Percentiles rank a stretch among this genome's conserved stretches.
These are phyloP conservation scores for Geothlypis trichas DNA, from an alignment of 2,113 vertebrate genomes.

Conservation along the genomic window DNA sequence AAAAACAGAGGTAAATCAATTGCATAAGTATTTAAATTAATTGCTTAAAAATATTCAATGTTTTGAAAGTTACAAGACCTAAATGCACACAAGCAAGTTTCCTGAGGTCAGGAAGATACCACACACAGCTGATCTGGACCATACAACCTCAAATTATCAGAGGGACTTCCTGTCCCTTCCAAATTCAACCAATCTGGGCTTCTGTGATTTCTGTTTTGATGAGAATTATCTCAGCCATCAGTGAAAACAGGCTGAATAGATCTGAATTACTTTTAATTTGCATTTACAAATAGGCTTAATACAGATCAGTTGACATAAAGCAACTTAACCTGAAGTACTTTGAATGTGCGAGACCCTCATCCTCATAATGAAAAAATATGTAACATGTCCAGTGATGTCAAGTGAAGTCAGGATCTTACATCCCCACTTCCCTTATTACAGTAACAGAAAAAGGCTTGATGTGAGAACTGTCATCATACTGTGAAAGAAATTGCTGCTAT, in stretches of 20 bases:
- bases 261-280: neutral
- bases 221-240: neutral
- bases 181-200: neutral
- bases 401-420: neutral
- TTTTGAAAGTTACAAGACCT: neutral
- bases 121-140: neutral
- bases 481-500: constrained; percentile 33
- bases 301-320: neutral
- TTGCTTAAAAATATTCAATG: neutral
- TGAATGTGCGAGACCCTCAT: neutral
- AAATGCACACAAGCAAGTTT: neutral
- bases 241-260: neutral
- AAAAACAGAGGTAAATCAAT: neutral
- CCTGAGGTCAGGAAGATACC: neutral
- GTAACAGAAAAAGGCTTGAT: neutral
- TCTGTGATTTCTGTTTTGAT: neutral
- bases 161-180: neutral
- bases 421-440: neutral
- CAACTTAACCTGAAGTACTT: neutral
- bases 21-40: neutral
- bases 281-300: neutral
- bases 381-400: neutral
- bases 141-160: neutral
- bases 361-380: neutral
- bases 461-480: neutral